Conservation (phyloP, 1,140 invertebrate genomes). For the Bombus impatiens region DNA sequence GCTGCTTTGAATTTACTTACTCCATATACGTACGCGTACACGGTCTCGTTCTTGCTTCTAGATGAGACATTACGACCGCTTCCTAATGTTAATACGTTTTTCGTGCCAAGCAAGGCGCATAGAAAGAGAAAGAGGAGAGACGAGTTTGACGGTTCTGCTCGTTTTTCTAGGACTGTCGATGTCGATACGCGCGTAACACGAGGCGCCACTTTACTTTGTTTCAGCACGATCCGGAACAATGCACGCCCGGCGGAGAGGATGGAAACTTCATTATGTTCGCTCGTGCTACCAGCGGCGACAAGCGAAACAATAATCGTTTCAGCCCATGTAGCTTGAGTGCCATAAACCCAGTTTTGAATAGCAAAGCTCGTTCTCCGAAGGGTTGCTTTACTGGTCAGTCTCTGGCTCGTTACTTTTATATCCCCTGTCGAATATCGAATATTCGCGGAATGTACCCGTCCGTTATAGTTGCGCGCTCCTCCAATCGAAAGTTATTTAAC, state of each 20-base stretch:
- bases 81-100: neutral
- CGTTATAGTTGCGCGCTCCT: neutral
- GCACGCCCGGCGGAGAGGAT: constrained; percentile 95
- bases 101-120: neutral
- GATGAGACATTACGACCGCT: neutral
- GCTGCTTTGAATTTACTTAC: constrained; percentile 64
- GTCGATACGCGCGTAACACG: constrained; percentile 49
- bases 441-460: neutral
- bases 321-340: constrained; percentile 95
- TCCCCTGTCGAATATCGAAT: neutral
- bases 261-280: constrained; percentile 99
- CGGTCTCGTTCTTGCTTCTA: neutral
- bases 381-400: constrained; percentile 94
- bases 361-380: constrained; percentile 93
- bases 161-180: constrained; percentile 49
- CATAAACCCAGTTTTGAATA: constrained; percentile 97
- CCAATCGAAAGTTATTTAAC: neutral
- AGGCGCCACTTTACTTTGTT: constrained; percentile 62
- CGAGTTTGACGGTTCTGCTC: constrained; percentile 2
- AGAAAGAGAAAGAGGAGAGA: neutral
- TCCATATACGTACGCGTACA: neutral
- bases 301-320: constrained; percentile 98
- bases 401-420: constrained; percentile 28
- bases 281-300: constrained; percentile 97
- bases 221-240: constrained; percentile 97